Percentiles rank a stretch among this genome's conserved stretches.
Evolutionary conservation across 2,888 invertebrate species (phyloP).

Genomic region (Drosophila lacicola): DNA sequence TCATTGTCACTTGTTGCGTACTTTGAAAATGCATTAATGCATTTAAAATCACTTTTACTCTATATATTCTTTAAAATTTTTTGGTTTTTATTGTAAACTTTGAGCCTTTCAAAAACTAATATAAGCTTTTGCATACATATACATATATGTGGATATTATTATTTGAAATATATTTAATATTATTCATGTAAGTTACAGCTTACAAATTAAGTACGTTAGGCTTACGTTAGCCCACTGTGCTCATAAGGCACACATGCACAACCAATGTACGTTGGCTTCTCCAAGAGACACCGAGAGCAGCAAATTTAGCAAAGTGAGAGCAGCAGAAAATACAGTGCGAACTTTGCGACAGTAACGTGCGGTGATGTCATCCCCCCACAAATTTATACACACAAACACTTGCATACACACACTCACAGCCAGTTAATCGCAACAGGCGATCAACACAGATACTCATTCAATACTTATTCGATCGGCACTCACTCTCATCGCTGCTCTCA

Average conservation of each 20-base stretch:
- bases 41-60: too few species aligned
- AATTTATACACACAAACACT: constrained; percentile 38
- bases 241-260: constrained; percentile 10
- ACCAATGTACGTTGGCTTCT: constrained; percentile 43
- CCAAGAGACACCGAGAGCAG: constrained; percentile 28
- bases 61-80: too few species aligned
- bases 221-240: constrained; percentile 31
- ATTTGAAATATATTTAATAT: too few species aligned
- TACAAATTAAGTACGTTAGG: too few species aligned
- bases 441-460: constrained; percentile 59
- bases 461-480: constrained; percentile 28
- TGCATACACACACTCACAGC: constrained; percentile 15
- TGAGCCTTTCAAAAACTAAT: too few species aligned
- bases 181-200: too few species aligned
- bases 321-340: constrained; percentile 40
- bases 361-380: constrained; percentile 76
- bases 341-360: constrained; percentile 49
- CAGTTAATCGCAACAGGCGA: constrained; percentile 67
- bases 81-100: too few species aligned
- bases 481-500: constrained; percentile 50
- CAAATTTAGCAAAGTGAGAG: constrained; percentile 24
- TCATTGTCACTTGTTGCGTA: constrained; percentile 14
- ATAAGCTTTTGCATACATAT: too few species aligned
- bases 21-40: neutral
- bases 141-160: too few species aligned